Evolutionary conservation across 2,113 vertebrate genomes (phyloP).

Genomic region (Geococcyx californianus): DNA sequence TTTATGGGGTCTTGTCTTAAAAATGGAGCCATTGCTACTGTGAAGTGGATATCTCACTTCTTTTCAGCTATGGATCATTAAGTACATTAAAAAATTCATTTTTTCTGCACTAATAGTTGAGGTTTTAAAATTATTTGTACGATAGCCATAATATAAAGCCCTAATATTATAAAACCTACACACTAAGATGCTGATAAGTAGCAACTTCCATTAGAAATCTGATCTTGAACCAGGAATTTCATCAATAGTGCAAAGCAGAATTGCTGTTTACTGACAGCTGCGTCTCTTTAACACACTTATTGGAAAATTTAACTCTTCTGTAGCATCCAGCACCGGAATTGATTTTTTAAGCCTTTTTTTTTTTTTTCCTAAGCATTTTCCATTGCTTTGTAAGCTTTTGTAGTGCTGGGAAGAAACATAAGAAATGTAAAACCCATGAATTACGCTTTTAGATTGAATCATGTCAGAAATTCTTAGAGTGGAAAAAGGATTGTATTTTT

Average conservation of each 20-base stretch:
- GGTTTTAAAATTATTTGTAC: background rate
- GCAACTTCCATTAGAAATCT: background rate
- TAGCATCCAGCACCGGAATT: background rate
- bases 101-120: background rate
- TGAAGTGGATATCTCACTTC: background rate
- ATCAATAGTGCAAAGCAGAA: background rate
- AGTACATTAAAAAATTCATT: background rate
- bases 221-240: background rate
- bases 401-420: background rate
- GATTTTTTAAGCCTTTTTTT: background rate
- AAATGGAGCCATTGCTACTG: background rate
- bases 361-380: background rate
- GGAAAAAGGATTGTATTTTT: background rate
- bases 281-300: background rate
- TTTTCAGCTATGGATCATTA: background rate
- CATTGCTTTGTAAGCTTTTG: background rate
- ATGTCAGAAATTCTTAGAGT: background rate
- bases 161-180: background rate
- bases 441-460: background rate
- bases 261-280: background rate
- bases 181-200: background rate
- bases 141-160: background rate
- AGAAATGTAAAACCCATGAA: background rate
- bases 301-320: background rate
- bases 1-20: slow-evolving; percentile 12